Percentiles rank a stretch among this genome's conserved stretches.
phyloP scores from a whole-genome alignment of 2,888 invertebrate species.

The Netelia virgata region DNA sequence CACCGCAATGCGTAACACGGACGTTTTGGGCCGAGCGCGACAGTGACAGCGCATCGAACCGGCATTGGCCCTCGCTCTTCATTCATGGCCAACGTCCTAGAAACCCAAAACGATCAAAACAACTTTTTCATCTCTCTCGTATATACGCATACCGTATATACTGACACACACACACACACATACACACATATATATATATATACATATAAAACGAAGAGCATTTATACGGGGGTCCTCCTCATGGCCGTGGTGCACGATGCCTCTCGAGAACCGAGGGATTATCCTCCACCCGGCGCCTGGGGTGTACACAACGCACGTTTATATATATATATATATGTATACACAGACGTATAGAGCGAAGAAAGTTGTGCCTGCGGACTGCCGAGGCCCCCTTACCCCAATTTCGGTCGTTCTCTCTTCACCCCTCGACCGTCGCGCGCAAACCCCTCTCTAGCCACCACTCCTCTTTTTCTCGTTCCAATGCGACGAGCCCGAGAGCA shows the following conservation, averaged over 20 bases:
- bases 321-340: slow-evolving; percentile 17
- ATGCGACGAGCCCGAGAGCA: slow-evolving; percentile 42
- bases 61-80: slow-evolving; percentile 69
- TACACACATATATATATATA: slow-evolving; percentile 22
- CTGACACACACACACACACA: neutral
- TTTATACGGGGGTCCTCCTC: slow-evolving; percentile 15
- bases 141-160: neutral
- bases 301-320: slow-evolving; percentile 26
- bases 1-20: slow-evolving; percentile 15
- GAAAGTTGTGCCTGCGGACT: slow-evolving; percentile 41
- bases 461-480: slow-evolving; percentile 46
- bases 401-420: slow-evolving; percentile 62
- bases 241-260: slow-evolving; percentile 45
- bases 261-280: slow-evolving; percentile 64
- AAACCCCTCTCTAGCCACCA: slow-evolving; percentile 9
- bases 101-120: slow-evolving; percentile 84
- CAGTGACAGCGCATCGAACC: slow-evolving; percentile 23
- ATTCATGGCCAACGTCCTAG: slow-evolving; percentile 82
- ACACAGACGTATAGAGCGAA: neutral
- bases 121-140: slow-evolving; percentile 78
- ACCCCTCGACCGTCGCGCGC: slow-evolving; percentile 35
- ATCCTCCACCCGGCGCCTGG: slow-evolving; percentile 53
- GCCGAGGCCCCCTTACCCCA: slow-evolving; percentile 64
- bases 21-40: slow-evolving; percentile 12
- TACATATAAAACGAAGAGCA: neutral